Percentiles rank a stretch among this genome's conserved stretches.
Evolutionary conservation across 2,113 vertebrate genomes (phyloP).

Genomic region (Vanacampus margaritifer): DNA sequence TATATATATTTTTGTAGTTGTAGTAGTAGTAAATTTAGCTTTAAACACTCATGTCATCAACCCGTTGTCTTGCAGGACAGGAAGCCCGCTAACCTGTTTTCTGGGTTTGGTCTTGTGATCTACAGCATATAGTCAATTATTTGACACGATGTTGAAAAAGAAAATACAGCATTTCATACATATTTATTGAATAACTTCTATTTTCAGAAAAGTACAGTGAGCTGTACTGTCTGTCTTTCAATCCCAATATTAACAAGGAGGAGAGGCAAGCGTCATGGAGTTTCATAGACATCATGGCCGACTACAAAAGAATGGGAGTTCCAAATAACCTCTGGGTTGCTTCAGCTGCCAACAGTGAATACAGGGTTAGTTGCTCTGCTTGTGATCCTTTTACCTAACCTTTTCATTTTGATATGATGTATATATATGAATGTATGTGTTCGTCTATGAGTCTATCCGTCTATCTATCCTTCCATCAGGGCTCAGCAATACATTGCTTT

Average conservation of each 20-base stretch:
- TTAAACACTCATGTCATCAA: no score
- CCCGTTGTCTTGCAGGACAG: no score
- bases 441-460: no score
- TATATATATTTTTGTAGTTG: neutral
- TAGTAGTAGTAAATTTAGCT: no score
- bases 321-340: conserved; percentile 86
- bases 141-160: neutral
- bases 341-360: conserved; percentile 86
- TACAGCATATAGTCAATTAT: no score
- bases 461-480: no score
- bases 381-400: neutral
- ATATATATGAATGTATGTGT: no score
- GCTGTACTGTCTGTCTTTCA: conserved; percentile 93
- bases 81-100: no score
- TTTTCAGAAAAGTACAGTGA: conserved; percentile 87
- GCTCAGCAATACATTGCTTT: no score
- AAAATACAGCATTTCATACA: neutral
- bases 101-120: neutral
- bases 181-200: neutral
- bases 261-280: conserved; percentile 88
- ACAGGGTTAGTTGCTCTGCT: conserved; percentile 77
- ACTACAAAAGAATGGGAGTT: conserved; percentile 90
- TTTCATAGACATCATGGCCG: conserved; percentile 78
- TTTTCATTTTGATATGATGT: neutral
- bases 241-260: conserved; percentile 87